phyloP scores from a whole-genome alignment of 2,888 invertebrate species.

The Boloria euphrosyne region DNA sequence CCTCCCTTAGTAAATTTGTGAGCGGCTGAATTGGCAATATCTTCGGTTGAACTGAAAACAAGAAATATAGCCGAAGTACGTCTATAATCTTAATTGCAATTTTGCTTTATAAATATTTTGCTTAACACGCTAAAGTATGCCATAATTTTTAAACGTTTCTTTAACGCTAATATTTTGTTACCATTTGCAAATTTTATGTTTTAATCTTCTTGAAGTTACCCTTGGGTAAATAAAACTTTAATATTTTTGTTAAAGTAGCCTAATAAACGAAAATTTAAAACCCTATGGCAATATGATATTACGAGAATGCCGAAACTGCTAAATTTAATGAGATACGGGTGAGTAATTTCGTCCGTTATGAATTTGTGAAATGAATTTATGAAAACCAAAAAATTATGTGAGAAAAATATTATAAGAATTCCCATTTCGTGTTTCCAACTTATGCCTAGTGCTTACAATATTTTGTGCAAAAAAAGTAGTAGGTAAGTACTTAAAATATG shows the following conservation, averaged over 20 bases:
- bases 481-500: too few relatives aligned
- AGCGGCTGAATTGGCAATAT: constrained; percentile 92
- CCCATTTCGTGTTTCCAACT: too few relatives aligned
- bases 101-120: constrained; percentile 14
- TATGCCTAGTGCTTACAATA: too few relatives aligned
- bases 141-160: constrained; percentile 52
- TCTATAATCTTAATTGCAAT: constrained; percentile 11
- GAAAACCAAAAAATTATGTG: constrained; percentile 56
- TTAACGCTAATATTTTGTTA: constrained; percentile 54
- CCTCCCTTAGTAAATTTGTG: constrained; percentile 90
- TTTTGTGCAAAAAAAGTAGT: too few relatives aligned
- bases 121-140: constrained; percentile 15
- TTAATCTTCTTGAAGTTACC: constrained; percentile 21
- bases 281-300: constrained; percentile 52
- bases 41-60: constrained; percentile 88
- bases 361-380: constrained; percentile 66
- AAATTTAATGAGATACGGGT: constrained; percentile 79
- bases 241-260: constrained; percentile 70
- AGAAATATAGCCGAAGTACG: constrained; percentile 15
- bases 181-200: constrained; percentile 44
- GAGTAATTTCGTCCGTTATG: constrained; percentile 65
- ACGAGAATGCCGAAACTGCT: constrained; percentile 69
- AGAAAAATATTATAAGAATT: too few relatives aligned
- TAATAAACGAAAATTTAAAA: constrained; percentile 69
- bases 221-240: constrained; percentile 51